Conservation (phyloP, 1,140 invertebrate genomes). For the Psilanteris sp. region DNA sequence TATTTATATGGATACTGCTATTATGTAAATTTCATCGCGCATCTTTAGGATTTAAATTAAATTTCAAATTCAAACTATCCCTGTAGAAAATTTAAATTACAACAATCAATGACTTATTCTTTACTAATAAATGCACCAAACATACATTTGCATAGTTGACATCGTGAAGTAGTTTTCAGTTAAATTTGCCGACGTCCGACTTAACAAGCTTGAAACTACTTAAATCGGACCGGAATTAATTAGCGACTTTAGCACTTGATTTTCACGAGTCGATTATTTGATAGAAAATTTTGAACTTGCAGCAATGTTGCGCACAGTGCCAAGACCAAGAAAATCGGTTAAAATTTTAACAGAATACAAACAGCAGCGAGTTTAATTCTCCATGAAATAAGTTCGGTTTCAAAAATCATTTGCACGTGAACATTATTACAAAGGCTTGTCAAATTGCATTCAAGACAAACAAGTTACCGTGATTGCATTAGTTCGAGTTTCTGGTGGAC, state of each 20-base stretch:
- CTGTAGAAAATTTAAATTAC: no score
- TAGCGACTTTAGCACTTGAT: slow-evolving; percentile 10
- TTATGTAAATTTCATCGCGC: no score
- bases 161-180: slow-evolving; percentile 1
- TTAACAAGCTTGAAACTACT: slow-evolving; percentile 14
- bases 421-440: slow-evolving; percentile 3
- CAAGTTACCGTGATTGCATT: no score
- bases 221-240: slow-evolving; percentile 26
- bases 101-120: no score
- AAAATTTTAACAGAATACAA: slow-evolving; percentile 10
- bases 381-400: slow-evolving; percentile 8
- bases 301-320: background rate
- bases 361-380: slow-evolving; percentile 2
- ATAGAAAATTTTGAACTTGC: slow-evolving; percentile 4
- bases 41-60: no score
- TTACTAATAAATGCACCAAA: no score
- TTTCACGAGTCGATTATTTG: background rate
- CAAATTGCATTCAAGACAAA: slow-evolving; percentile 8
- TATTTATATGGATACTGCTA: no score
- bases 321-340: background rate
- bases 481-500: no score
- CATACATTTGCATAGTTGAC: background rate
- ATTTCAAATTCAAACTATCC: no score
- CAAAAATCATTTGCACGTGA: slow-evolving; percentile 1
- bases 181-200: slow-evolving; percentile 5